These are phyloP conservation scores for Characodon lateralis DNA, from an alignment of 2,797 vertebrate species.

Conservation along the genomic window DNA sequence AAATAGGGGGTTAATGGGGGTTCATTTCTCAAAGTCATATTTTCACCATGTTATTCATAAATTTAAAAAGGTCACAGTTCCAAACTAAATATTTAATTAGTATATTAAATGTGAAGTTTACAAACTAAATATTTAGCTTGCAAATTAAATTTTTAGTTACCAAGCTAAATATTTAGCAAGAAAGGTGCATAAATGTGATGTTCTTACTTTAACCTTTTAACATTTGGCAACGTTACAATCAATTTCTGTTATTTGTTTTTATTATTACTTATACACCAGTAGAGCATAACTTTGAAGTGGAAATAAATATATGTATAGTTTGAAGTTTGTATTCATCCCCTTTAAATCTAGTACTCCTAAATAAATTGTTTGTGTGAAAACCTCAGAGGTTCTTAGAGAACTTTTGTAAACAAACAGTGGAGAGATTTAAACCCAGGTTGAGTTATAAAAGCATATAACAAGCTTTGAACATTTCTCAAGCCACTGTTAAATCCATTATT, in stretches of 20 bases:
- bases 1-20: too few species aligned
- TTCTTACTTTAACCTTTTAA: background rate
- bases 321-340: background rate
- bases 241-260: background rate
- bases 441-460: background rate
- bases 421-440: background rate
- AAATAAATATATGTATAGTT: background rate
- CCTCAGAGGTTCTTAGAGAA: background rate
- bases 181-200: background rate
- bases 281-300: background rate
- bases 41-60: too few species aligned
- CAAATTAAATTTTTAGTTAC: too few species aligned
- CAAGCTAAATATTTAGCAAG: background rate
- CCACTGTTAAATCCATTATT: background rate
- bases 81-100: too few species aligned
- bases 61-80: too few species aligned
- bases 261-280: background rate
- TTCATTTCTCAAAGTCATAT: too few species aligned
- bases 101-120: too few species aligned
- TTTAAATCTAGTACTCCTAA: background rate
- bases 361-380: background rate
- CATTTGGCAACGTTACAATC: background rate
- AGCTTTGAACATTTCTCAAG: background rate
- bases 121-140: too few species aligned
- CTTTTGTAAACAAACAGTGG: background rate